Percentiles rank a stretch among this genome's conserved stretches.
These are phyloP conservation scores for Callimorpha dominula DNA, from an alignment of 2,888 invertebrate genomes.

Conservation along the genomic window DNA sequence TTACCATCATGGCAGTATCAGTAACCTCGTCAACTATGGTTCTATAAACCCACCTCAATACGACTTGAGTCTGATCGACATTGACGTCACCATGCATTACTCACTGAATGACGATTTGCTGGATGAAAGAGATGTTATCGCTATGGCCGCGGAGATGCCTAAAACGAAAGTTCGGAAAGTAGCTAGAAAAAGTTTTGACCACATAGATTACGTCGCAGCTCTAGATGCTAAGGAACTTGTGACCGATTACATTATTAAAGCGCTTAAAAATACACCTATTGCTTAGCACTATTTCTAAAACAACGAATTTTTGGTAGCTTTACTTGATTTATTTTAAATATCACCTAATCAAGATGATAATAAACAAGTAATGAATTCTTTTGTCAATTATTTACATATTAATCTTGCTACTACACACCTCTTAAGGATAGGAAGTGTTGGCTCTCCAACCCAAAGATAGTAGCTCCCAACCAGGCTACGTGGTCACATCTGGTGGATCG, in stretches of 20 bases:
- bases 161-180: conserved; percentile 64
- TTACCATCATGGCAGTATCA: conserved; percentile 60
- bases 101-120: conserved; percentile 63
- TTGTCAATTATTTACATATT: too few species aligned
- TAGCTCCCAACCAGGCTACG: too few species aligned
- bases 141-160: conserved; percentile 68
- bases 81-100: conserved; percentile 70
- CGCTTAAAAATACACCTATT: conserved; percentile 32
- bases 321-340: too few species aligned
- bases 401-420: too few species aligned
- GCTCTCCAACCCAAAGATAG: too few species aligned
- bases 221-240: conserved; percentile 67
- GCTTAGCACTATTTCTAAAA: background rate
- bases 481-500: too few species aligned
- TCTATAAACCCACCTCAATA: conserved; percentile 61
- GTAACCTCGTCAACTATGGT: conserved; percentile 62
- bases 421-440: too few species aligned
- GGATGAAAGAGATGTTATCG: conserved; percentile 66
- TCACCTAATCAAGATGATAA: too few species aligned
- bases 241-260: conserved; percentile 64
- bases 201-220: conserved; percentile 64
- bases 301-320: too few species aligned
- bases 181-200: conserved; percentile 61
- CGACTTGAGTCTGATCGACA: conserved; percentile 62
- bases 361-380: too few species aligned